A percentile compares a stretch with the other conserved stretches of the same genome.
Evolutionary conservation across 2,888 invertebrate genomes (phyloP).

Genomic region (Sesia bembeciformis): DNA sequence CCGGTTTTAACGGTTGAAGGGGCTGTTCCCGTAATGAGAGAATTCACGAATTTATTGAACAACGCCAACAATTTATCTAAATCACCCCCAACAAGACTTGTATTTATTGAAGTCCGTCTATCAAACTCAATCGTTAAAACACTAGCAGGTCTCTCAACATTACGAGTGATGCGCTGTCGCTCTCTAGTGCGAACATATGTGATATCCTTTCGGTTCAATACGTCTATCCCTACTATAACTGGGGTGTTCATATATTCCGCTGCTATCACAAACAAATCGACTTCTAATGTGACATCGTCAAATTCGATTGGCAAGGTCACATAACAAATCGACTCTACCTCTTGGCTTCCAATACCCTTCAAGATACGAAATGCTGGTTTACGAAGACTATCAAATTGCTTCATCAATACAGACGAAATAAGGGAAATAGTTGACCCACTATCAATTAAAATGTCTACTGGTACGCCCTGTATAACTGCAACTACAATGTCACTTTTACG

Average conservation of each 20-base stretch:
- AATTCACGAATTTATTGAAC: no score
- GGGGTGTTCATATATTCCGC: conserved; percentile 9
- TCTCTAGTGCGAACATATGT: no score
- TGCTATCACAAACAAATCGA: conserved; percentile 12
- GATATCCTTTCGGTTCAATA: conserved; percentile 10
- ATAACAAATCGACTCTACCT: conserved; percentile 5
- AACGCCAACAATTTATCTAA: no score
- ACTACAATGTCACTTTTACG: background rate
- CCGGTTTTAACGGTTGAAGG: no score
- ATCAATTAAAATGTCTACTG: conserved; percentile 5
- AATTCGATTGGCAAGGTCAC: conserved; percentile 12
- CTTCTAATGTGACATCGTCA: conserved; percentile 10
- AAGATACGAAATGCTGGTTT: conserved; percentile 8
- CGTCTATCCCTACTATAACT: conserved; percentile 15
- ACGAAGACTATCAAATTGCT: conserved; percentile 8
- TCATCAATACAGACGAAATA: conserved; percentile 4
- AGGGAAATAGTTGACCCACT: conserved; percentile 5
- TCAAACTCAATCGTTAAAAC: no score
- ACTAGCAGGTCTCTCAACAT: no score
- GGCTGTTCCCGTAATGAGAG: no score
- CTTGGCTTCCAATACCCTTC: conserved; percentile 9
- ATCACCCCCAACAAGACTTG: no score
- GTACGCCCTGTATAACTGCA: conserved; percentile 2
- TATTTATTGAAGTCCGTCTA: no score
- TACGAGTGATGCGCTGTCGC: no score